Evolutionary conservation across 2,797 vertebrate species (phyloP).

Genomic region (Syngnathus acus): DNA sequence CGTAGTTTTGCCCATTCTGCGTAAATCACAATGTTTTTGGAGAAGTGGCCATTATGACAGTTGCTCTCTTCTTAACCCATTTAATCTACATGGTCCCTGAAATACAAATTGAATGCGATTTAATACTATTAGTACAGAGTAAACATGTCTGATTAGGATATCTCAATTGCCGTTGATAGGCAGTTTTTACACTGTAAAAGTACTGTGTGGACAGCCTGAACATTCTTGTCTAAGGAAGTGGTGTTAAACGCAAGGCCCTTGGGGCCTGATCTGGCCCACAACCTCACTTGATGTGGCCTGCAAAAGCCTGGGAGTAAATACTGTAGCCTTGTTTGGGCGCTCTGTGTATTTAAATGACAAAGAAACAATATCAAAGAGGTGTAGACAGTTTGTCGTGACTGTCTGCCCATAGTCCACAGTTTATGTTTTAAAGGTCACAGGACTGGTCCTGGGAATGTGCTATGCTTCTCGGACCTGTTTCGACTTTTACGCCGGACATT

Average conservation of each 20-base stretch:
- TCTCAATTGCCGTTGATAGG: not conserved
- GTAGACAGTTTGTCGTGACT: not conserved
- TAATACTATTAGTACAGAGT: not conserved
- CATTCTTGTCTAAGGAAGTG: not conserved
- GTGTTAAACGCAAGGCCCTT: not conserved
- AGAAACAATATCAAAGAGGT: not conserved
- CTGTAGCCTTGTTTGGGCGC: not conserved
- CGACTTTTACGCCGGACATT: not conserved
- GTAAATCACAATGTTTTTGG: not conserved
- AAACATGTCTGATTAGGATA: not conserved
- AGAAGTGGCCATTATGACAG: not conserved
- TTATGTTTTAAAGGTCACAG: not conserved
- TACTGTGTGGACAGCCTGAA: not conserved
- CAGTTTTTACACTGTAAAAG: not conserved
- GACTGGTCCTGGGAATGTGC: not conserved
- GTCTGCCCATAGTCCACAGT: not conserved
- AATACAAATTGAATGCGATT: not conserved
- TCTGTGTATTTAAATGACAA: not conserved
- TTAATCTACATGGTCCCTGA: not conserved
- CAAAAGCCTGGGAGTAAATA: not conserved
- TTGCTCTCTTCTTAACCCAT: not conserved
- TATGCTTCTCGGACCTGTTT: not conserved
- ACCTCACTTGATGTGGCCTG: not conserved
- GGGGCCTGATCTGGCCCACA: not conserved
- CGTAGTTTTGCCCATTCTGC: not conserved